A percentile compares a stretch with the other conserved stretches of the same genome.
These are phyloP conservation scores for Balaenoptera acutorostrata DNA, from an alignment of 2,113 vertebrate species.

Conservation along the genomic window DNA sequence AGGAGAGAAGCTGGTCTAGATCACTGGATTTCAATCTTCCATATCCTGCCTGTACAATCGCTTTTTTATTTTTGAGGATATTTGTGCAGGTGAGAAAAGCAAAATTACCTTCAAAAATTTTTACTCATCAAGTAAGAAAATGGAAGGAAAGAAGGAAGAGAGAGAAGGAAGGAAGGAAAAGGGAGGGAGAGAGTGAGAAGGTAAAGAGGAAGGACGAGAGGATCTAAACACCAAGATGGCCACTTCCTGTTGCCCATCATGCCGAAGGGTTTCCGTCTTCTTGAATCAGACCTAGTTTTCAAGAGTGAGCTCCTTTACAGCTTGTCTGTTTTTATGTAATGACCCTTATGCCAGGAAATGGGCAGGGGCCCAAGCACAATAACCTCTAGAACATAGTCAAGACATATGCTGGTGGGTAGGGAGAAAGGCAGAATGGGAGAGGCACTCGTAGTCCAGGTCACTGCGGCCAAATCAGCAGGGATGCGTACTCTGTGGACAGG, in stretches of 20 bases:
- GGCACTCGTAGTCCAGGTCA: not conserved
- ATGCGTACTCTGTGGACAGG: accelerated
- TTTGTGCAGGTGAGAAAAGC: not conserved
- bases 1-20: not conserved
- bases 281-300: not conserved
- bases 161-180: not conserved
- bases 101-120: not conserved
- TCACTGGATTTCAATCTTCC: not conserved
- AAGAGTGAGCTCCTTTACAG: not conserved
- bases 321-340: not conserved
- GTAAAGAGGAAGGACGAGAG: not conserved
- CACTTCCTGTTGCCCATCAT: accelerated
- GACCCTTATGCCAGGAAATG: not conserved
- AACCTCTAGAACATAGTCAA: not conserved
- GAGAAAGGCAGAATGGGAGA: not conserved
- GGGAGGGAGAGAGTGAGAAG: too few species aligned
- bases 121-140: not conserved
- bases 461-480: not conserved
- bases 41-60: not conserved
- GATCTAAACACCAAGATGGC: not conserved
- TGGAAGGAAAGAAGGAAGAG: not conserved
- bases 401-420: not conserved
- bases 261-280: not conserved
- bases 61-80: not conserved
- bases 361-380: not conserved